phyloP scores from a whole-genome alignment of 2,797 vertebrate genomes.

The Pipistrellus nathusii region DNA sequence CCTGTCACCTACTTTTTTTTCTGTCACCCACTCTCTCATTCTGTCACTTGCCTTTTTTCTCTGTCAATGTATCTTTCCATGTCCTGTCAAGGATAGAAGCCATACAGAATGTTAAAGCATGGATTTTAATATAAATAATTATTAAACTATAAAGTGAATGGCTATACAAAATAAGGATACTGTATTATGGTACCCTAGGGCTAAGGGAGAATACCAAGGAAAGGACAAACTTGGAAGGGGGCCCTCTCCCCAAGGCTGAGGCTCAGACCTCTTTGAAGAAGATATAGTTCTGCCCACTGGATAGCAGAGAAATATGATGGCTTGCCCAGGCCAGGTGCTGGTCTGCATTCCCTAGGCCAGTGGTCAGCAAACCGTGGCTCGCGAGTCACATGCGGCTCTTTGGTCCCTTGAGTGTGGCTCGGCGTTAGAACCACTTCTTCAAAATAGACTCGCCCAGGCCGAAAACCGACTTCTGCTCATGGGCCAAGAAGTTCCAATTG shows the following conservation, averaged over 20 bases:
- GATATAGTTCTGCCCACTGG: not conserved
- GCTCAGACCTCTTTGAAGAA: not conserved
- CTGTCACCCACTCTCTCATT: not conserved
- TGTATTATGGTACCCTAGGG: not conserved
- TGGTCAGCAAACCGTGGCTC: too few species aligned
- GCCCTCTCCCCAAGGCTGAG: not conserved
- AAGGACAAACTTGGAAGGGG: not conserved
- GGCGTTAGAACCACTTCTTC: too few species aligned
- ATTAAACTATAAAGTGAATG: not conserved
- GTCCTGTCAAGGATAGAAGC: not conserved
- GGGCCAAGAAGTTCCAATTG: too few species aligned
- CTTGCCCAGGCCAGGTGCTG: not conserved
- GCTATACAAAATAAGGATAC: not conserved
- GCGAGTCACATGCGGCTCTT: too few species aligned
- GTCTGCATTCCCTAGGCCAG: too few species aligned
- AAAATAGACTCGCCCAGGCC: too few species aligned
- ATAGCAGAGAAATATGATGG: not conserved
- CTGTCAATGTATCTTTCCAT: conserved; percentile 17
- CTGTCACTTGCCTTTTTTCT: not conserved
- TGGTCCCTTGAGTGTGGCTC: too few species aligned
- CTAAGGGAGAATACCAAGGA: not conserved
- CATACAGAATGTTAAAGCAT: conserved; percentile 5
- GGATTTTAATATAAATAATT: conserved; percentile 38
- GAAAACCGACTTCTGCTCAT: too few species aligned
- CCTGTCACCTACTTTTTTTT: not conserved